Base-by-base conservation (phyloP, 2,113 vertebrate genomes). In the Perccottus glenii region DNA sequence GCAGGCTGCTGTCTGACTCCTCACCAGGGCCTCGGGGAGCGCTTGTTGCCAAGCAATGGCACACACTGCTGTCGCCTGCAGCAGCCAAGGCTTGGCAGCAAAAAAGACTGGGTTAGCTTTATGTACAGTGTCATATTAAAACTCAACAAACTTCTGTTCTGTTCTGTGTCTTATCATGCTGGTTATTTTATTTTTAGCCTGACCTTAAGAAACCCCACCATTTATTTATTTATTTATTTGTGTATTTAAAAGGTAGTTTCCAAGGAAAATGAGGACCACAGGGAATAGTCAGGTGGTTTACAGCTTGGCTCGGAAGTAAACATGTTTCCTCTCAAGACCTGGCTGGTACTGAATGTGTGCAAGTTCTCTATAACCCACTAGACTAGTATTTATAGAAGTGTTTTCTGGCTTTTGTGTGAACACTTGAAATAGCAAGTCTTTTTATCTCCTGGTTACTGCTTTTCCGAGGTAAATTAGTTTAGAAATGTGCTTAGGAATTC, bases 31-130 rank as follows among this genome's bases (percentile, higher is more conserved):
- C 71, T 77, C 35, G 0, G 78, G 80, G 78, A 85, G 77, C 0
- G 43, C 77, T 77, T 87, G 86, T 88, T 89, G 82, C 88, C 81
- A 82, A 78, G 88, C 84, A 77, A 77, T 85, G 72, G 77, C 84
- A 67, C 62, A 80, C 64, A 68, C 57, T n/a, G 12, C 64, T 60
- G 71, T 80, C 58, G 68, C 71, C 78, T 75, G 74, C 69, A 75
- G 76, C 67, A 82, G 71, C 73, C 44, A 5, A 38, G 45, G 53
- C 62, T 75, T 64, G 67, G 64, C 65, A 67, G 67, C 32, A 59
- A 46, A 64, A 64, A 33, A 53, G n/a, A 11, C 11, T 58, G 43
- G 65, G 33, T 55, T 55, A 6, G 14, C 33, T 80, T 78, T 43
- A 64, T 71, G 38, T 75, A 40, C 50, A 62, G 11, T 69, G 62